These are phyloP conservation scores for Bradypodion pumilum DNA, from an alignment of 2,797 vertebrate species.

Conservation along the genomic window DNA sequence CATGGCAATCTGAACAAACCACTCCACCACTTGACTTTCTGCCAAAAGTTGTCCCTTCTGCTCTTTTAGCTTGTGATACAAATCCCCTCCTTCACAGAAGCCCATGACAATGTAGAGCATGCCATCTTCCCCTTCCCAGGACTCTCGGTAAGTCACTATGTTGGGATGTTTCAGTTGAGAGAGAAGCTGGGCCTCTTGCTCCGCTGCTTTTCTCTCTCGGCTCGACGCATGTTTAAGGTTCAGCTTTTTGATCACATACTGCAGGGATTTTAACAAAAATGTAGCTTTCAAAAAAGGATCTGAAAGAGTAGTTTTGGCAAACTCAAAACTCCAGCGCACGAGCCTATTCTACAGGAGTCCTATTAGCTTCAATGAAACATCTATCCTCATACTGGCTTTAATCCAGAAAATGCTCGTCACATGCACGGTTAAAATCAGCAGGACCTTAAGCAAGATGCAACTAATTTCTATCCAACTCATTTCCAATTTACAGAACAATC, in stretches of 20 bases:
- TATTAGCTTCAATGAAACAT: rapidly evolving
- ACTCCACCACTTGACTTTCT: slow-evolving; percentile 94
- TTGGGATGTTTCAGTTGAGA: slow-evolving; percentile 93
- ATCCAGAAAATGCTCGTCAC: neutral
- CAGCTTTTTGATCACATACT: slow-evolving; percentile 97
- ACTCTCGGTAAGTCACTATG: slow-evolving; percentile 96
- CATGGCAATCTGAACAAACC: slow-evolving; percentile 99
- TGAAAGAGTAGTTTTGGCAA: neutral
- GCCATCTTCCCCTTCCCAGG: slow-evolving; percentile 92
- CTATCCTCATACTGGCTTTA: neutral
- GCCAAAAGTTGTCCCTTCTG: slow-evolving; percentile 90
- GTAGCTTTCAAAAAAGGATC: neutral
- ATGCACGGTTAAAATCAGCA: neutral
- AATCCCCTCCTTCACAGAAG: slow-evolving; percentile 96
- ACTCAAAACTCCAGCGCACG: neutral
- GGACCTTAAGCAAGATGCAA: neutral
- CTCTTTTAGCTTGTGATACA: slow-evolving; percentile 94
- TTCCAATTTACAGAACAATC: neutral
- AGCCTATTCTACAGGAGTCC: neutral
- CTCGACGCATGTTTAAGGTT: slow-evolving; percentile 88
- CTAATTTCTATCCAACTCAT: neutral
- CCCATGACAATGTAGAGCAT: slow-evolving; percentile 96
- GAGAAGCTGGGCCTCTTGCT: slow-evolving; percentile 95
- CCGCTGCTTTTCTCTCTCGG: slow-evolving; percentile 87
- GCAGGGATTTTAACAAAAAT: slow-evolving; percentile 40